Evolutionary conservation across 1,140 invertebrate genomes (phyloP), one percentile per base, ranked within the genome.

Genomic region (Frieseomelitta varia): DNA sequence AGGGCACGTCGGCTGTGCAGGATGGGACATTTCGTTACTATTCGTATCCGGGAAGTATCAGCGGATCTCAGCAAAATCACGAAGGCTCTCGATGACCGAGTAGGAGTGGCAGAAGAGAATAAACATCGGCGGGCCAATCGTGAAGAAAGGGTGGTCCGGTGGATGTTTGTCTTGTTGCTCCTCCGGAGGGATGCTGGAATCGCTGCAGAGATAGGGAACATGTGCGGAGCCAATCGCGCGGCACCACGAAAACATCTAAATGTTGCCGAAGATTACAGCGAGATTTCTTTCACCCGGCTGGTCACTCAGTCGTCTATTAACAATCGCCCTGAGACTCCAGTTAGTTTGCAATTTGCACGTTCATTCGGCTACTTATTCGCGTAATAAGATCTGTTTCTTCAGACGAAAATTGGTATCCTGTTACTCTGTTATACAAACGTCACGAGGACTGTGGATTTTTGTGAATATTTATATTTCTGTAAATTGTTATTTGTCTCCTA

Each of bases 71-170:
- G 17, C 14, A 51, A 51, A 51, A 39, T n/a, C 63, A 24, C 55
- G 12, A 61, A 67, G 27, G 53, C n/a, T 15, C 68, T 55, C 27
- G 74, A 74, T 81, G 63, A 77, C 47, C 69, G 72, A 34, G 86
- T 84, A 90, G 90, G 88, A 90, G 89, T 92, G 92, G 91, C 91
- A 85, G 85, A 83, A 79, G 85, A 87, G 87, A 87, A 78, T 80
- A 93, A 93, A 93, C 91, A 93, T 30, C n/a, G 84, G 58, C 81
- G 89, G 91, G 87, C 93, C 93, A 93, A 93, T 93, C 89, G 88
- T 86, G 80, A 85, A 86, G 65, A 88, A 92, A 92, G 91, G 92
- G 91, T 92, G 91, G 91, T 92, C 91, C 91, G 69, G 87, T 74
- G 75, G 77, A 84, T 92, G 91, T 92, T 92, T 92, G 85, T 91